These are phyloP conservation scores for Pilophorus perplexus DNA, from an alignment of 2,888 invertebrate genomes.

Conservation along the genomic window DNA sequence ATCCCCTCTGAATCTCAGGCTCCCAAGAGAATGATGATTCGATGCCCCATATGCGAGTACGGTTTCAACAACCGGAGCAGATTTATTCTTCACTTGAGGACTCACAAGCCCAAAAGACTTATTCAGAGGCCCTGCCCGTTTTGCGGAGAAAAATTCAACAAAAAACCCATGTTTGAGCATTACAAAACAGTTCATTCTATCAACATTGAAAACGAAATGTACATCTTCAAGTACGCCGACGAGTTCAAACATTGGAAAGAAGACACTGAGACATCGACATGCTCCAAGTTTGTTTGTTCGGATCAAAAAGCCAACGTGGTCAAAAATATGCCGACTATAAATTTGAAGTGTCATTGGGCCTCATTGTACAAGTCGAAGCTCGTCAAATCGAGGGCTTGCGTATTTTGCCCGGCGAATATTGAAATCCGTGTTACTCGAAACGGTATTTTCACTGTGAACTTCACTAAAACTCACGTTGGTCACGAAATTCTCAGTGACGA, in stretches of 20 bases:
- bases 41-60: slow-evolving; percentile 25
- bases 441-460: slow-evolving; percentile 1
- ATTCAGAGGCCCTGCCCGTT: not conserved
- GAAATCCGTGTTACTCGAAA: not conserved
- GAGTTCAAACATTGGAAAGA: slow-evolving; percentile 18
- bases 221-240: not conserved
- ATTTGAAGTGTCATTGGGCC: not conserved
- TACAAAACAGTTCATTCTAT: slow-evolving; percentile 3
- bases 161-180: not conserved
- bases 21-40: not conserved
- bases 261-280: not conserved
- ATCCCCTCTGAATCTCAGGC: slow-evolving; percentile 7
- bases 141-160: not conserved
- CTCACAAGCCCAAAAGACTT: not conserved
- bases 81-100: slow-evolving; percentile 12
- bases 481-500: slow-evolving; percentile 2
- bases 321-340: not conserved
- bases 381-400: too few relatives aligned
- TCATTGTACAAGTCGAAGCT: not conserved
- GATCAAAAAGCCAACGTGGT: not conserved
- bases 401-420: slow-evolving; percentile 15
- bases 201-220: not conserved
- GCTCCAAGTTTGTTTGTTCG: not conserved
- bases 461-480: slow-evolving; percentile 14
- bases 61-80: slow-evolving; percentile 4